Evolutionary conservation across 2,797 vertebrate genomes (phyloP), one percentile per base, ranked within the genome.

Genomic region (Salmo trutta): DNA sequence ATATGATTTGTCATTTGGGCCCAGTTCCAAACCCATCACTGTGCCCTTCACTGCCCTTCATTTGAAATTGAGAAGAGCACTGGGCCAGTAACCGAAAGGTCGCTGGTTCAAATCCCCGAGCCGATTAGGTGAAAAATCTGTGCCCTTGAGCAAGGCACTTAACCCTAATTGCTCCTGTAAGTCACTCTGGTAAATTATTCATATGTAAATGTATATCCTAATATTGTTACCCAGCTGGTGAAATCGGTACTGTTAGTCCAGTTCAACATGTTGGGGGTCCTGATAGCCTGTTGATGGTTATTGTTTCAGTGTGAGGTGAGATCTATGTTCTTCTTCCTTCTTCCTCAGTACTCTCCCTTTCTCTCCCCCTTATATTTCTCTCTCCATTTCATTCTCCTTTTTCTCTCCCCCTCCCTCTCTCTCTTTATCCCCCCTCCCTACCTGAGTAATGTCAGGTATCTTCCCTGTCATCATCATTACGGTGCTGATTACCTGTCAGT

Each of bases 401-500:
- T 67, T 56, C 51, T 15, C 24, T 76, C 54, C 31, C 66, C 41
- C 19, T 17, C 24, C 53, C 51, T 33, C 67, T n/a, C 71, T 67
- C 66, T 71, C 36, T 10, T 41, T 41, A 41, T 59, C 19, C 52
- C 12, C 71, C 53, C 41, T 36, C 59, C 21, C 73, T 69, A 75
- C 71, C 64, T 62, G 59, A 65, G 66, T 82, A 73, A 80, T 80
- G 86, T 78, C 70, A 76, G 81, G 66, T 76, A 82, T 92, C 84
- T 89, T 81, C 87, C 84, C 74, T 92, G 85, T 90, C 90, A 91
- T 93, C 87, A 87, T 94, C 81, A 88, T 93, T 91, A 88, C 84
- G 86, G 86, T 81, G 76, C 85, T 92, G 89, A 94, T 93, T 95
- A 91, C 90, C 89, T 90, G 90, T 93, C 91, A 92, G 93, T 91